A percentile compares a stretch with the other conserved stretches of the same genome.
Evolutionary conservation across 2,888 invertebrate species (phyloP).

Genomic region (Dolomedes plantarius): DNA sequence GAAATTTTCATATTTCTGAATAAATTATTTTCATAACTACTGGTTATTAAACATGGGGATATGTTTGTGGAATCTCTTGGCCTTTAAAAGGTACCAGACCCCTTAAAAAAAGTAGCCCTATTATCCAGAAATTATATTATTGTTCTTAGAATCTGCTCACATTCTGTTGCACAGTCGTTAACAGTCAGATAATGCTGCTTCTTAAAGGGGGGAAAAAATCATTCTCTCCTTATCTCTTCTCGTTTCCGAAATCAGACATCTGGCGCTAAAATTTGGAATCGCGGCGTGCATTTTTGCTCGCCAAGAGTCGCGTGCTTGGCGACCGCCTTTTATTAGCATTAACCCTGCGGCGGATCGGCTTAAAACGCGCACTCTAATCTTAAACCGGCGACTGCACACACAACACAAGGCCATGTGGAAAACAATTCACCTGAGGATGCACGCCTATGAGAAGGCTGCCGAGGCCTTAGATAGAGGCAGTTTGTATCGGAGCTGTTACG

Average conservation of each 20-base stretch:
- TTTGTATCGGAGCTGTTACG: neutral
- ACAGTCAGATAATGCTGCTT: no score
- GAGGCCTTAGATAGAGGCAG: neutral
- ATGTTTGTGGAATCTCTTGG: no score
- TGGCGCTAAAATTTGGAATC: neutral
- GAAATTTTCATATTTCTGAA: no score
- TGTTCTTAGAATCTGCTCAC: no score
- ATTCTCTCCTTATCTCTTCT: no score
- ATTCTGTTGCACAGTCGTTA: no score
- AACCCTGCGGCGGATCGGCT: constrained; percentile 60
- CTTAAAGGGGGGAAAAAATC: no score
- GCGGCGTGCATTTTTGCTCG: neutral
- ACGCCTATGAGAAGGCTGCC: neutral
- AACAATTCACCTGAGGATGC: constrained; percentile 17
- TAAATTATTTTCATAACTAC: no score
- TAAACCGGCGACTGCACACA: constrained; percentile 44
- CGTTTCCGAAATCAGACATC: neutral
- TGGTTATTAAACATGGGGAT: no score
- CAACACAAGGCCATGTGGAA: constrained; percentile 52
- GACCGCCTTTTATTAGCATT: constrained; percentile 29
- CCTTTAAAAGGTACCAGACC: no score
- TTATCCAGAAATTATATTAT: no score
- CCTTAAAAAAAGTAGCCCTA: no score
- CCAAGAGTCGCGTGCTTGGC: constrained; percentile 43
- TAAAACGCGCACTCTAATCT: constrained; percentile 42